Evolutionary conservation across 2,113 vertebrate genomes (phyloP).

Genomic region (Psittacara wagleri): DNA sequence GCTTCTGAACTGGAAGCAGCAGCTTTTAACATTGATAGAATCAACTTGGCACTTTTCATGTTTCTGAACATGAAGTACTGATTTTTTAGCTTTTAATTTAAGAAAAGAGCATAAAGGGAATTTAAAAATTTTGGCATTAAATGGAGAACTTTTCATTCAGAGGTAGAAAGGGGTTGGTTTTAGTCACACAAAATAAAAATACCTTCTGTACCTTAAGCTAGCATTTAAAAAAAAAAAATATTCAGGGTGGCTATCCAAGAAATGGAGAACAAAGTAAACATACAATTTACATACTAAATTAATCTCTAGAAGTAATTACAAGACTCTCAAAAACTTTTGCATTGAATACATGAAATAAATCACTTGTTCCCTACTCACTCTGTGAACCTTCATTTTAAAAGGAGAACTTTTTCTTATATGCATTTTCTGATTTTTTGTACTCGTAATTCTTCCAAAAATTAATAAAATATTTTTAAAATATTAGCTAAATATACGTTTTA

Average conservation of each 20-base stretch:
- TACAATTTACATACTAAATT: neutral
- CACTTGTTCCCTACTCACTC: neutral
- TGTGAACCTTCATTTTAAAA: neutral
- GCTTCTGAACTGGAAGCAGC: neutral
- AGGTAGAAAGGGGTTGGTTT: neutral
- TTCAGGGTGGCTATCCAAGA: neutral
- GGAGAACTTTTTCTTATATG: neutral
- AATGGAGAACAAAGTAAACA: neutral
- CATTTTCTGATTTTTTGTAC: neutral
- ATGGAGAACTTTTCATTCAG: neutral
- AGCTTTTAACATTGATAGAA: neutral
- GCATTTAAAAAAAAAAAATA: neutral
- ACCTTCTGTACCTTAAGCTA: neutral
- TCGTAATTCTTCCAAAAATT: neutral
- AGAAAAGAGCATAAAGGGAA: neutral
- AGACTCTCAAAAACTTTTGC: neutral
- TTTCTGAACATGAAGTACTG: neutral
- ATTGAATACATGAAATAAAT: neutral
- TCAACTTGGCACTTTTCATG: neutral
- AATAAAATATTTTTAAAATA: neutral
- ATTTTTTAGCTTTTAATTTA: neutral
- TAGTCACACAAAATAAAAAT: neutral
- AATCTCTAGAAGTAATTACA: neutral
- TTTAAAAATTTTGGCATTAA: neutral
- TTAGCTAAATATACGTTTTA: neutral